These are phyloP conservation scores for Psilanteris sp. DNA, from an alignment of 1,140 invertebrate genomes.

Conservation along the genomic window DNA sequence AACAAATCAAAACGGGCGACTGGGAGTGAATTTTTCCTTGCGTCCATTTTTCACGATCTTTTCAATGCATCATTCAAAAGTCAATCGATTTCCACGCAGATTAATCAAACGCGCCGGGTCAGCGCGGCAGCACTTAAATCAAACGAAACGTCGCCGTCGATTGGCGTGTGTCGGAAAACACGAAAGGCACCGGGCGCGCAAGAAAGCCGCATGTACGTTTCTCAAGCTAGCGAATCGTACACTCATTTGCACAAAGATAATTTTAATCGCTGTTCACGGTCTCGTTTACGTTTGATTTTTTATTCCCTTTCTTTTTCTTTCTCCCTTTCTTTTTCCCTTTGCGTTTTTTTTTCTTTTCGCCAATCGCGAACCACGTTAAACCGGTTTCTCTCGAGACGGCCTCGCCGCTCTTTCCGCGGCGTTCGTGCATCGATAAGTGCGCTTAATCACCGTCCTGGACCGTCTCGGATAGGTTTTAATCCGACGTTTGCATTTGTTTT, in stretches of 20 bases:
- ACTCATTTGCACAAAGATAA: slow-evolving; percentile 64
- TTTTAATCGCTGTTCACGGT: slow-evolving; percentile 62
- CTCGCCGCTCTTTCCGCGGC: slow-evolving; percentile 47
- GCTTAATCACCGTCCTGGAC: slow-evolving; percentile 50
- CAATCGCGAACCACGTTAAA: slow-evolving; percentile 51
- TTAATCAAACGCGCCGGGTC: slow-evolving; percentile 36
- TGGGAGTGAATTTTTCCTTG: slow-evolving; percentile 1
- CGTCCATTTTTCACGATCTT: slow-evolving; percentile 28
- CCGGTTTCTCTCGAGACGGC: slow-evolving; percentile 47
- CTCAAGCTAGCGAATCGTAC: slow-evolving; percentile 49
- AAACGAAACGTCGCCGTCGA: slow-evolving; percentile 36
- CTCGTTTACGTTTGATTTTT: slow-evolving; percentile 54
- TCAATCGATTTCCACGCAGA: slow-evolving; percentile 56
- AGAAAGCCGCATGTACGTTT: slow-evolving; percentile 31
- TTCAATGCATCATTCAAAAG: slow-evolving; percentile 56
- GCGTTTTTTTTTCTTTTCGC: slow-evolving; percentile 4
- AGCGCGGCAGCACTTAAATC: slow-evolving; percentile 26
- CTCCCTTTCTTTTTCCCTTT: neutral
- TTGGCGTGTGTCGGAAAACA: slow-evolving; percentile 53
- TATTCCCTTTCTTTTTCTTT: slow-evolving; percentile 7
- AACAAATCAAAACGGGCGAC: slow-evolving; percentile 12
- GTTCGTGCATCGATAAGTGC: slow-evolving; percentile 55
- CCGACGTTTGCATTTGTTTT: slow-evolving; percentile 50
- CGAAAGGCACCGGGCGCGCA: slow-evolving; percentile 33
- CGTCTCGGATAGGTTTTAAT: slow-evolving; percentile 44